These are phyloP conservation scores for Hypomecis atomaria DNA, from an alignment of 2,888 invertebrate species.

Conservation along the genomic window DNA sequence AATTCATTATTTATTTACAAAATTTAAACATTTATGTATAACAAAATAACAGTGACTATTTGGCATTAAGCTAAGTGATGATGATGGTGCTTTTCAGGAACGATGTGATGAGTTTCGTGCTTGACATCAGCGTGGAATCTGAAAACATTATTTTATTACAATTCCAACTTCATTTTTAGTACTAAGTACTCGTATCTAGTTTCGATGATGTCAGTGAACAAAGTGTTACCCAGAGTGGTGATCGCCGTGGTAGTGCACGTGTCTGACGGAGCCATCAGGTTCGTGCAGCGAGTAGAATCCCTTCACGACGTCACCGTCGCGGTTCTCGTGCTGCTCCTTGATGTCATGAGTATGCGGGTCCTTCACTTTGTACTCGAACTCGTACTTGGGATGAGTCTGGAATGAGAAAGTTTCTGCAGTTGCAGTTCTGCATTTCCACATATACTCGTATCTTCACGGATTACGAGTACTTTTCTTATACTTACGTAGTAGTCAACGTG, in stretches of 20 bases:
- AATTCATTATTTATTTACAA: too few species aligned
- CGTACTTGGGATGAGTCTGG: constrained; percentile 64
- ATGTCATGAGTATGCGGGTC: constrained; percentile 82
- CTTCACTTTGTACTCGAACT: constrained; percentile 61
- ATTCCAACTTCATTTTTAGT: not conserved
- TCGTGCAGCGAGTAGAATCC: constrained; percentile 66
- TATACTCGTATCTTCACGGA: too few species aligned
- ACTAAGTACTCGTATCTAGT: too few species aligned
- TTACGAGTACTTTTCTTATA: not conserved
- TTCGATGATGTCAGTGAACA: too few species aligned
- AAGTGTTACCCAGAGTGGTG: constrained; percentile 69
- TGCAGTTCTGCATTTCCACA: not conserved
- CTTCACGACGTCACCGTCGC: constrained; percentile 72
- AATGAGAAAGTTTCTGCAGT: constrained; percentile 3
- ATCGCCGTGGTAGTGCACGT: constrained; percentile 78
- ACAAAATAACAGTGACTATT: too few species aligned
- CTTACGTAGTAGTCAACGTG: constrained; percentile 31
- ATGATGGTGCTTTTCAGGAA: constrained; percentile 37
- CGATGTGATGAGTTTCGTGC: constrained; percentile 46
- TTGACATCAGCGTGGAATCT: constrained; percentile 25
- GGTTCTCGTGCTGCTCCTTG: constrained; percentile 71
- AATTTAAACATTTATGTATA: too few species aligned
- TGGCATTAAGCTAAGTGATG: not conserved
- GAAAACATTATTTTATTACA: not conserved
- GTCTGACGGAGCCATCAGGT: constrained; percentile 65